Evolutionary conservation across 37 sponge, comb jelly and placozoan genomes (phyloP), one percentile per base, ranked within the genome.

Genomic region (Halichondria panicea): DNA sequence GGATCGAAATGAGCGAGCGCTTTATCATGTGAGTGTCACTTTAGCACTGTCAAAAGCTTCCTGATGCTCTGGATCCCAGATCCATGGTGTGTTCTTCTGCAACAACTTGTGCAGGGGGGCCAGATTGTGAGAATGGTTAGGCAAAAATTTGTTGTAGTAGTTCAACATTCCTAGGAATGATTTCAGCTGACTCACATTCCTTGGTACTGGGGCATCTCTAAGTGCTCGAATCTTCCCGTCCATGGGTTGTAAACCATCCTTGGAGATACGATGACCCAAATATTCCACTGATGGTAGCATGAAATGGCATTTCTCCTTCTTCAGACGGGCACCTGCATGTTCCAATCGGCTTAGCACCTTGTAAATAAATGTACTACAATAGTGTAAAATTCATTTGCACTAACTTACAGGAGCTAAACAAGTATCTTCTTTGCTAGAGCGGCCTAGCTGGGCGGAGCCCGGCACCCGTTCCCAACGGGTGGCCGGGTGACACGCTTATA

Each of bases 101-200:
- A 70, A 44, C 31, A 46, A 32, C 4, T 25, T 28, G 34, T 75
- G 18, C 63, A 75, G n/a, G 8, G 60, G 63, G 41, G 59, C 34
- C 0, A 75, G 35, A 30, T 21, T 38, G 19, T 41, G 21, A 1
- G 76, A 18, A 15, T 61, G 61, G 31, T 61, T 40, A 1, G 76
- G 63, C n/a, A 75, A 4, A 27, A 61, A 75, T 25, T 75, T 75
- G 21, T 63, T 3, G 21, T 61, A 75, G 43, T 61, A 75, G 30
- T 75, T 58, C 1, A 75, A 3, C 22, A 75, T 40, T 1, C 76
- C 76, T 7, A 75, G 13, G 58, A 75, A 75, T 4, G 76, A 39
- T 8, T 31, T 19, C 41, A 59, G 27, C 62, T 75, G 43, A 30
- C 0, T 32, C 25, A 0, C 35, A 39, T 75, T 75, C 45, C 37